These are phyloP conservation scores for Dolichallabes microphthalmus DNA, from an alignment of 2,113 vertebrate genomes.

Conservation along the genomic window DNA sequence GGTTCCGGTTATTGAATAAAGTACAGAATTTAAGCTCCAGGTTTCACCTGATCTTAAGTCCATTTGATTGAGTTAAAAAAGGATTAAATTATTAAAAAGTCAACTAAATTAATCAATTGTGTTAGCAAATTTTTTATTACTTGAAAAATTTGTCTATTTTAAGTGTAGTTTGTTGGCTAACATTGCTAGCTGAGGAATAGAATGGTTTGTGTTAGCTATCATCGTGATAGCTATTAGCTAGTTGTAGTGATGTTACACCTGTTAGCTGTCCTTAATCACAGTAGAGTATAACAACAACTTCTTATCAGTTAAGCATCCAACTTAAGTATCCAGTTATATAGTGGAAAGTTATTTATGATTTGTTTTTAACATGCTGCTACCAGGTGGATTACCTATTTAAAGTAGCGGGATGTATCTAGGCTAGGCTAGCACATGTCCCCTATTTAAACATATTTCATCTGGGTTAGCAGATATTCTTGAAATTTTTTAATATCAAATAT, in stretches of 20 bases:
- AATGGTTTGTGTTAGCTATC: not conserved
- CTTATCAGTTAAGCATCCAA: not conserved
- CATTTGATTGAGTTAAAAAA: not conserved
- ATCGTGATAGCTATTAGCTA: not conserved
- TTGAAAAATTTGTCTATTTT: not conserved
- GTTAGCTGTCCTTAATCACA: not conserved
- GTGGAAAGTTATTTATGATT: not conserved
- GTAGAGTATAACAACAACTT: not conserved
- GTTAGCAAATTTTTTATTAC: too few relatives aligned
- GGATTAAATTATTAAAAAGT: not conserved
- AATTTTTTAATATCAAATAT: not conserved
- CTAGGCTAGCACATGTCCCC: not conserved
- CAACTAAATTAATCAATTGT: not conserved
- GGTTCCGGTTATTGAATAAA: not conserved
- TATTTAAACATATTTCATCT: not conserved
- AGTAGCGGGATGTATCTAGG: not conserved
- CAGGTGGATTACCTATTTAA: not conserved
- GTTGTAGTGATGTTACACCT: not conserved
- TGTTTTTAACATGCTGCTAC: not conserved
- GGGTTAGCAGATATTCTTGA: not conserved
- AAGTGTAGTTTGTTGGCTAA: not conserved
- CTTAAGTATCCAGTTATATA: not conserved
- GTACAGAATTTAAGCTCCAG: not conserved
- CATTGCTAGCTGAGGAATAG: not conserved
- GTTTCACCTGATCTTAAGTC: not conserved